Conservation (phyloP, 2,888 invertebrate genomes). For the Gandaritis pyraliata region DNA sequence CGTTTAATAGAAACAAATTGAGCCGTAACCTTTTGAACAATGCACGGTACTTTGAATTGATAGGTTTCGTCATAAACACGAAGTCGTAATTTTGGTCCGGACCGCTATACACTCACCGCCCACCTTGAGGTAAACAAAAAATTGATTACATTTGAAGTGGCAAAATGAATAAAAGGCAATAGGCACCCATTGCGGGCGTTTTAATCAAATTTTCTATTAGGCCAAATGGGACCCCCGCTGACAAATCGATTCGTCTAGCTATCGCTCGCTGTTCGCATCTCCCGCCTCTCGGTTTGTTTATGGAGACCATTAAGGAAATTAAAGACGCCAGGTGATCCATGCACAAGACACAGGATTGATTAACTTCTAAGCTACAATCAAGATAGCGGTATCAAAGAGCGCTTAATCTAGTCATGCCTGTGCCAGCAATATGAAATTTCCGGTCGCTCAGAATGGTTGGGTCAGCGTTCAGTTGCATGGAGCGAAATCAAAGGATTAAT, state of each 20-base stretch:
- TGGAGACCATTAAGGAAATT: conserved; percentile 60
- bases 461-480: conserved; percentile 17
- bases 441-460: conserved; percentile 25
- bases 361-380: conserved; percentile 23
- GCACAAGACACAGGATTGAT: conserved; percentile 34
- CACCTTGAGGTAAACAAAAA: conserved; percentile 41
- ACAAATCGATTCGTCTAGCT: conserved; percentile 65
- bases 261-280: conserved; percentile 48
- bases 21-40: conserved; percentile 24
- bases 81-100: conserved; percentile 33
- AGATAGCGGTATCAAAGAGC: conserved; percentile 22
- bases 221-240: conserved; percentile 62
- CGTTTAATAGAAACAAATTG: conserved; percentile 22
- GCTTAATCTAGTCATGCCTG: conserved; percentile 31
- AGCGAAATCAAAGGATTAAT: conserved; percentile 14
- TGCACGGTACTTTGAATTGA: conserved; percentile 26
- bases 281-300: conserved; percentile 52
- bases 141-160: conserved; percentile 51
- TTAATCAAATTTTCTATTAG: conserved; percentile 67
- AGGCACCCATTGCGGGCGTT: conserved; percentile 50
- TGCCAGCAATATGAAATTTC: conserved; percentile 39
- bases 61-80: conserved; percentile 30
- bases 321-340: conserved; percentile 41
- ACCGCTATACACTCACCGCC: conserved; percentile 36
- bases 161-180: conserved; percentile 55